phyloP scores from a whole-genome alignment of 2,797 vertebrate genomes.

The Syngnathus rostellatus region DNA sequence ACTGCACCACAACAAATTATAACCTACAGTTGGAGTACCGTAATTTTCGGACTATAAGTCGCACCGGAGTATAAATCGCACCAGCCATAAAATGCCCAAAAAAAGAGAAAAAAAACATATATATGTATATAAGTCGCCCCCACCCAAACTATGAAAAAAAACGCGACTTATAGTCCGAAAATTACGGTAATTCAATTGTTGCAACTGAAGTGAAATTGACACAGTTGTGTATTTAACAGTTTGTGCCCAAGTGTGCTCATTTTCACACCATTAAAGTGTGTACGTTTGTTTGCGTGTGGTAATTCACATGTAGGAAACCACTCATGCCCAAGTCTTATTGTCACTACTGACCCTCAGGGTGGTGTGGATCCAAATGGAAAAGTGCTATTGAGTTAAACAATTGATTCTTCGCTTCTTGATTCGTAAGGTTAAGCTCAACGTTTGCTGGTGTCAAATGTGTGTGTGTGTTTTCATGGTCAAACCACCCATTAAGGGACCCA shows the following conservation, averaged over 20 bases:
- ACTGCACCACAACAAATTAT: background rate
- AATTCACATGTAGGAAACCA: background rate
- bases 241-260: background rate
- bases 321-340: background rate
- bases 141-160: no score
- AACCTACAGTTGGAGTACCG: background rate
- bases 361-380: constrained; percentile 22
- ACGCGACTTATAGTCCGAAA: no score
- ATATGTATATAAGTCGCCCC: no score
- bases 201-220: constrained; percentile 16
- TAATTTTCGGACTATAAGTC: no score
- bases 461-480: constrained; percentile 15
- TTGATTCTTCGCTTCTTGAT: constrained; percentile 20
- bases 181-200: constrained; percentile 11
- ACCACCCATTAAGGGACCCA: constrained; percentile 11
- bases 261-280: constrained; percentile 5
- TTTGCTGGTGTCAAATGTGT: constrained; percentile 6
- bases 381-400: constrained; percentile 22
- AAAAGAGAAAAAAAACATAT: no score
- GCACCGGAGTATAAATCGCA: no score
- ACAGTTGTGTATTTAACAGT: constrained; percentile 7
- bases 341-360: constrained; percentile 16
- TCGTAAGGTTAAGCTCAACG: constrained; percentile 9
- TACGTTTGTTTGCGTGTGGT: constrained; percentile 8
- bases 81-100: no score